Evolutionary conservation across 2,797 vertebrate species (phyloP), one percentile per base, ranked within the genome.

Genomic region (Channa striata): DNA sequence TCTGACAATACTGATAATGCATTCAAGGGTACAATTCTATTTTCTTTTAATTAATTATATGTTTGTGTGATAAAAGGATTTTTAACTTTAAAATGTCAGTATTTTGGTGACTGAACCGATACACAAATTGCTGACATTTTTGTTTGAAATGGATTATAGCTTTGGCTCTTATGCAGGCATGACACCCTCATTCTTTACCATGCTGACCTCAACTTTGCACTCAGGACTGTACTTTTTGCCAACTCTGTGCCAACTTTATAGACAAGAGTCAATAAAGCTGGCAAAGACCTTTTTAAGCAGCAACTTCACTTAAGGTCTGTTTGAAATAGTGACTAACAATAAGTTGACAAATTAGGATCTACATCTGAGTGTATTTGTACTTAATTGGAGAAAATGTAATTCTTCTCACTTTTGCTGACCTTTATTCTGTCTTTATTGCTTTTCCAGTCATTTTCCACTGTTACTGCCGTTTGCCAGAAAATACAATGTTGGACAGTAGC

Each of bases 141-240:
- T 36, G n/a, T 43, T 43, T 30, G 9, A 58, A 59, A 62, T 48
- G 23, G 25, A 43, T 56, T 44, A 25, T 34, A 54, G 44, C 63
- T 56, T 33, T 33, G 46, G 23, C 47, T 23, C 21, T 19, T 19
- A 17, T 34, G 13, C 33, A 10, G 43, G 40, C 33, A 36, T 20
- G 11, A 59, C 16, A 49, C 50, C 59, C 10, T 1, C 11, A 30
- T 47, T 53, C 40, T 48, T 63, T 50, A 54, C 49, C 52, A 40
- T 17, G n/a, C 34, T 40, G 12, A 9, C 14, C 40, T 51, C 59
- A 46, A 60, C 48, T 69, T 43, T 65, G n/a, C 44, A 36, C 23
- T 37, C 47, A 59, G 34, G 36, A 17, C 2, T 19, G 16, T 9
- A 23, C 10, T 10, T 49, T 40, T 47, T 43, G 23, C 20, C 20